phyloP scores from a whole-genome alignment of 2,888 invertebrate species.

The Aethes cnicana region DNA sequence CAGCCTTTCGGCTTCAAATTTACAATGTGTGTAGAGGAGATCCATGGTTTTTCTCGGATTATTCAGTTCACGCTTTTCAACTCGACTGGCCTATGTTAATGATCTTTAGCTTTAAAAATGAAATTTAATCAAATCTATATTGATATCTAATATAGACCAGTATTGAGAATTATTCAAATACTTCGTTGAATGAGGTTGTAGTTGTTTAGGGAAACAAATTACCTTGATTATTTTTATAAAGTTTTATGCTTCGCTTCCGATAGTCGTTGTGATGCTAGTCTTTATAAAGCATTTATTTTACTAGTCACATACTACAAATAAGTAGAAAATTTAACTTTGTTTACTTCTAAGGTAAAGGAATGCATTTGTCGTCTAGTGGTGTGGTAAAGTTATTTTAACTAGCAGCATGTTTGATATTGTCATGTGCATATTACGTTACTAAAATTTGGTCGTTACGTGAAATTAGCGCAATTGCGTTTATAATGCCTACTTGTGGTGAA shows the following conservation, averaged over 20 bases:
- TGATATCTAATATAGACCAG: constrained; percentile 52
- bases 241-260: constrained; percentile 60
- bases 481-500: constrained; percentile 19
- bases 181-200: constrained; percentile 34
- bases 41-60: constrained; percentile 36
- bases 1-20: constrained; percentile 34
- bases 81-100: constrained; percentile 46
- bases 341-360: constrained; percentile 10
- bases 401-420: constrained; percentile 40
- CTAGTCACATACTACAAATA: constrained; percentile 26
- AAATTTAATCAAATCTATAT: constrained; percentile 29
- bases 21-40: constrained; percentile 34
- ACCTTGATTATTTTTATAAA: constrained; percentile 45
- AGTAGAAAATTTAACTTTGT: constrained; percentile 20
- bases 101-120: constrained; percentile 44
- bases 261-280: constrained; percentile 46
- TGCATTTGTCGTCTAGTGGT: constrained; percentile 1
- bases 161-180: constrained; percentile 38
- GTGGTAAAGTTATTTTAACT: constrained; percentile 31
- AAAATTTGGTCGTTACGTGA: constrained; percentile 30
- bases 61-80: constrained; percentile 37
- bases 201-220: constrained; percentile 18
- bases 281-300: constrained; percentile 34
- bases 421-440: constrained; percentile 33
- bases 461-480: constrained; percentile 5